Evolutionary conservation across 2,888 invertebrate genomes (phyloP).

Genomic region (Drosophila pegasa): DNA sequence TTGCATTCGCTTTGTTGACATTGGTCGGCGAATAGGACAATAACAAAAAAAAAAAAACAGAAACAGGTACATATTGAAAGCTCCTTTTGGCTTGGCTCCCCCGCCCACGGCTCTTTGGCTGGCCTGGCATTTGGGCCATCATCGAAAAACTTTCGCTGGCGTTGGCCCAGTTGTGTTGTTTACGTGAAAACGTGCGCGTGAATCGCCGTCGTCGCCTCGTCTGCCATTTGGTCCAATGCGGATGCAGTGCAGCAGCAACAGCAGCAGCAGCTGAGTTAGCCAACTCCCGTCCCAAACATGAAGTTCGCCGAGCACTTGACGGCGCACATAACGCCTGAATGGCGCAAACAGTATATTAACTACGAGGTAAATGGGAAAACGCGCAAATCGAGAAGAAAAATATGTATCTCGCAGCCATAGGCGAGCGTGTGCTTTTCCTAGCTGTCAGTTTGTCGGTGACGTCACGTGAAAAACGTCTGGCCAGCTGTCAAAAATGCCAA

Average conservation of each 20-base stretch:
- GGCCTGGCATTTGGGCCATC: conserved; percentile 49
- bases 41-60: no score
- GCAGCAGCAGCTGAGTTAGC: conserved; percentile 19
- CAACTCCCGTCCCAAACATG: conserved; percentile 86
- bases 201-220: conserved; percentile 35
- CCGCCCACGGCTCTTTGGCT: background rate
- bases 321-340: conserved; percentile 96
- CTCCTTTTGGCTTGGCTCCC: conserved; percentile 33
- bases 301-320: conserved; percentile 95
- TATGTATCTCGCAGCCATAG: conserved; percentile 55
- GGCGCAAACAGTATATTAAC: conserved; percentile 94
- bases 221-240: conserved; percentile 48
- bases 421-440: conserved; percentile 59
- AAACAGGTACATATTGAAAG: conserved; percentile 75
- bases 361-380: conserved; percentile 87
- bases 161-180: conserved; percentile 76
- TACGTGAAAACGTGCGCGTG: conserved; percentile 77
- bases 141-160: conserved; percentile 65
- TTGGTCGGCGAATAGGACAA: conserved; percentile 51
- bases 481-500: conserved; percentile 59
- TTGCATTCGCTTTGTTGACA: conserved; percentile 50
- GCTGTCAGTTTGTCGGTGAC: conserved; percentile 69
- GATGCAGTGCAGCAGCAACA: conserved; percentile 69
- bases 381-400: conserved; percentile 50
- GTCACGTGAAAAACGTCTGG: conserved; percentile 63